Conservation (phyloP, 2,113 vertebrate species). For the Chaenogobius annularis region DNA sequence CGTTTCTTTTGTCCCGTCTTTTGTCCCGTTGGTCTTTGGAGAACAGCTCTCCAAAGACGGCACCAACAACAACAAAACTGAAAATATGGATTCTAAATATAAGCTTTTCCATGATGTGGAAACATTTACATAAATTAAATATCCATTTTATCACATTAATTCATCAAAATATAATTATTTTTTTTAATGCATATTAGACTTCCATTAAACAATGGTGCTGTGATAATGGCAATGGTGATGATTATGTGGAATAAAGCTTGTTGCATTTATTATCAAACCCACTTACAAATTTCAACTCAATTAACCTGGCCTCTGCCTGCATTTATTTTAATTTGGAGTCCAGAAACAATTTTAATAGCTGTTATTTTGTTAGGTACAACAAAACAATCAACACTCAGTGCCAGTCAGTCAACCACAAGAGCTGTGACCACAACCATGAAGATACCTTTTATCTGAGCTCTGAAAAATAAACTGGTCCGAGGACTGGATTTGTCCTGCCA, state of each 20-base stretch:
- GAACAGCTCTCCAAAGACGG: not conserved
- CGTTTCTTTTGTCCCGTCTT: no score
- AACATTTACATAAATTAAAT: constrained; percentile 9
- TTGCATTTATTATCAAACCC: not conserved
- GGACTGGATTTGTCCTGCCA: no score
- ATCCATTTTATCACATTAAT: not conserved
- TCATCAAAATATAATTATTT: not conserved
- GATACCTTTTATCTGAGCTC: no score
- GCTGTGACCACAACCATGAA: no score
- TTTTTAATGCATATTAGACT: not conserved
- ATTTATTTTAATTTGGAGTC: not conserved
- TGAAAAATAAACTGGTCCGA: no score
- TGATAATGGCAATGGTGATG: constrained; percentile 13
- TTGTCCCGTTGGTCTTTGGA: no score
- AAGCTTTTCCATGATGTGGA: not conserved
- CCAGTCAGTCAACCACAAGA: no score
- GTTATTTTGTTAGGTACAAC: no score
- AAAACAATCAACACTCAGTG: no score
- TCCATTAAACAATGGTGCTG: not conserved
- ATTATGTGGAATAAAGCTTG: constrained; percentile 9
- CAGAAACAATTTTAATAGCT: not conserved
- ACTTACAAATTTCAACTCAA: not conserved
- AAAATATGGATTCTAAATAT: not conserved
- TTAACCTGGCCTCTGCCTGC: not conserved
- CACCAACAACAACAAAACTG: not conserved